Evolutionary conservation across 2,888 invertebrate species (phyloP), one percentile per base, ranked within the genome.

Genomic region (Yponomeuta malinellus): DNA sequence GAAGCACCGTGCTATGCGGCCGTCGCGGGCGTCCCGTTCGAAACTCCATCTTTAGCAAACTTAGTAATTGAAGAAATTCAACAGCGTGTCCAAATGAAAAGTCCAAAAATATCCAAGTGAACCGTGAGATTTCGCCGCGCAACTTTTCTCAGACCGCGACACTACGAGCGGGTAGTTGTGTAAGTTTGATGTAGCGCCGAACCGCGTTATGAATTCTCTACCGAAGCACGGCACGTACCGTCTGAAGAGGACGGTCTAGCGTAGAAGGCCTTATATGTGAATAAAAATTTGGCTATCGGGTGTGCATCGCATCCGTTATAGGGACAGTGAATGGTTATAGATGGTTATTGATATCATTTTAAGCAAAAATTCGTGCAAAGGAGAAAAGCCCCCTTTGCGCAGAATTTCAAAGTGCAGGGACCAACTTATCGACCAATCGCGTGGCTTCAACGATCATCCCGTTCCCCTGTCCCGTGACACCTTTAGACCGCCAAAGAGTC

Each of bases 121-220:
- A 59, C 52, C 52, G 52, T 5, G 52, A 59, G 15, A 59, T 15
- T 59, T 59, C 8, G 15, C 52, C 15, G 52, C 52, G 12, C 12
- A 59, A 59, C 52, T 59, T 59, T 59, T 5, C 52, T 15, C 52
- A 15, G 15, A 59, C 52, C 52, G 52, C 52, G 52, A 59, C 52
- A 59, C 52, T 59, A 15, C 52, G 43, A 43, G 8, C 43, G 43
- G 1, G 52, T 59, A 15, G 52, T 59, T 59, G 70, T 71, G 70
- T 33, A 65, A 33, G 65, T 65, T 43, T 68, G 43, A 68, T 48
- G 43, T 48, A 48, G 59, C 69, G 48, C 31, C 31, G 69, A 23
- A n/a, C 52, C 23, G 59, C 48, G 69, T n/a, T 59, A 31, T 52
- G 48, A 52, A 15, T 69, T 48, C 52, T 52, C 59, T 48, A 48